Conservation (phyloP, 2,888 invertebrate species). For the Mantis religiosa region DNA sequence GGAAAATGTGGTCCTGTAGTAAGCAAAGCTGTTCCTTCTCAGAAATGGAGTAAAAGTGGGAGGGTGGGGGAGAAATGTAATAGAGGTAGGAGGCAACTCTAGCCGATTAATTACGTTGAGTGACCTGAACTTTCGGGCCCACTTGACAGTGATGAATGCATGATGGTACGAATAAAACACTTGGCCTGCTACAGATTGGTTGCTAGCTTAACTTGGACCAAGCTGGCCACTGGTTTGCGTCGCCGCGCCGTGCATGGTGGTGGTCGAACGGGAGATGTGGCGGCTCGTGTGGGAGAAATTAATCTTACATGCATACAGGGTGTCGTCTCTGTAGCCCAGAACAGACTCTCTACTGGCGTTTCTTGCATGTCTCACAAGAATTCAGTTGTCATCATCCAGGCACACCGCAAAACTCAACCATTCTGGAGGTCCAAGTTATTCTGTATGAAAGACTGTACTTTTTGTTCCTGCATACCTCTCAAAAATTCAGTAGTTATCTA, state of each 20-base stretch:
- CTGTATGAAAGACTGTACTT: too few relatives aligned
- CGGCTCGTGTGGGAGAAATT: background rate
- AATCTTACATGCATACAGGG: background rate
- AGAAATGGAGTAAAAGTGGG: background rate
- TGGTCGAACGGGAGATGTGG: background rate
- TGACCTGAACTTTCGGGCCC: conserved; percentile 25
- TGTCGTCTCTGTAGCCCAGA: background rate
- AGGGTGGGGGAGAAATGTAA: background rate
- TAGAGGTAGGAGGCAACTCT: conserved; percentile 6
- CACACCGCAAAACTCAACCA: too few relatives aligned
- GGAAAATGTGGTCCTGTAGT: background rate
- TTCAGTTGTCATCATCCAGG: too few relatives aligned
- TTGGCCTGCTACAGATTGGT: background rate
- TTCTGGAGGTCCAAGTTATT: too few relatives aligned
- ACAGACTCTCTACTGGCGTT: too few relatives aligned
- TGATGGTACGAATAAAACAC: conserved; percentile 23
- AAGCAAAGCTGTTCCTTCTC: background rate
- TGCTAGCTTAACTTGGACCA: background rate
- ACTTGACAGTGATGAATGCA: conserved; percentile 27
- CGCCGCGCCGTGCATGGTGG: too few relatives aligned
- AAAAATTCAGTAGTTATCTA: too few relatives aligned
- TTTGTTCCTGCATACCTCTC: too few relatives aligned
- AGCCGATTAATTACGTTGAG: conserved; percentile 27
- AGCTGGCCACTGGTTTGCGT: background rate
- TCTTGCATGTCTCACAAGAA: too few relatives aligned